These are phyloP conservation scores for Leucania comma DNA, from an alignment of 2,888 invertebrate genomes.

Conservation along the genomic window DNA sequence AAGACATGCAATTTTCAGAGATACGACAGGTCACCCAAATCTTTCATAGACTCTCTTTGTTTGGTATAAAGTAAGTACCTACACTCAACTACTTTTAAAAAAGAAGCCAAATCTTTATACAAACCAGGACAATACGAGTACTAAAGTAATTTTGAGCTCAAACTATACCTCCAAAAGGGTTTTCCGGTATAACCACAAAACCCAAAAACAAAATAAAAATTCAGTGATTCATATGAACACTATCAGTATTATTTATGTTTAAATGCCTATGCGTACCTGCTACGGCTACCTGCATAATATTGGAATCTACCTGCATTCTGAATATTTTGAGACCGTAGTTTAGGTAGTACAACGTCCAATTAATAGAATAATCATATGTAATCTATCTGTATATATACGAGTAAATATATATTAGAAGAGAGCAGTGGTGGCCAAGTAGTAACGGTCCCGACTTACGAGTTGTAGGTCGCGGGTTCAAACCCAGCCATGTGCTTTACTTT, in stretches of 20 bases:
- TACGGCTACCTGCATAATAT: not conserved
- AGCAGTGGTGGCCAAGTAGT: no score
- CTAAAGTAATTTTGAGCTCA: slow-evolving; percentile 25
- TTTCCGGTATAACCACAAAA: slow-evolving; percentile 34
- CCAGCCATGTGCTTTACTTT: no score
- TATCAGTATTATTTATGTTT: not conserved
- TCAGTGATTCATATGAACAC: not conserved
- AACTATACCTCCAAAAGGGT: slow-evolving; percentile 22
- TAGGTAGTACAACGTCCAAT: not conserved
- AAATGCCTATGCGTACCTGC: not conserved
- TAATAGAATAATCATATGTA: not conserved
- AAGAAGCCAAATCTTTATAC: not conserved
- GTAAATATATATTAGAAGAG: no score
- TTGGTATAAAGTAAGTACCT: slow-evolving; percentile 3
- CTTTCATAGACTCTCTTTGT: slow-evolving; percentile 25
- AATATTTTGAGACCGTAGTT: not conserved
- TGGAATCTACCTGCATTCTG: not conserved
- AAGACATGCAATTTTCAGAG: not conserved
- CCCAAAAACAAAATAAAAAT: slow-evolving; percentile 34
- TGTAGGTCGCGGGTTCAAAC: no score
- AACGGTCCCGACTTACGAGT: no score
- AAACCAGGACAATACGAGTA: slow-evolving; percentile 39
- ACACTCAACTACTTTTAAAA: slow-evolving; percentile 43
- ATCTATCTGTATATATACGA: no score
- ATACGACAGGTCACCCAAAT: slow-evolving; percentile 25